phyloP scores from a whole-genome alignment of 2,888 invertebrate species.

The Julus scanicus region DNA sequence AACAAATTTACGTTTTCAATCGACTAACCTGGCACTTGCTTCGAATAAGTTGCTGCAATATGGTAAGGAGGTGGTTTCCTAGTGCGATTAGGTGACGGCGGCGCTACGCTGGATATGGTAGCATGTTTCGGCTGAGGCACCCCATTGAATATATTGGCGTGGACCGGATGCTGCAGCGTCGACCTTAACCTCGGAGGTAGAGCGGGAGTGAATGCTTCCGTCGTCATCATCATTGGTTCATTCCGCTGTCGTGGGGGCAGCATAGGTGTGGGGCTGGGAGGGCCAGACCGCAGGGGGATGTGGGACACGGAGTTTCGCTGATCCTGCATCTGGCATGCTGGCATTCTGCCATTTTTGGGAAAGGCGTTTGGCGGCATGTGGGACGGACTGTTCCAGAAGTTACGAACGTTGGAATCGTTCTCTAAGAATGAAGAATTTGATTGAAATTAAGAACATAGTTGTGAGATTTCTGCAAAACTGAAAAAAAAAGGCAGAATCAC shows the following conservation, averaged over 20 bases:
- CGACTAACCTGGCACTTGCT: conserved; percentile 69
- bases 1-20: no score
- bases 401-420: not conserved
- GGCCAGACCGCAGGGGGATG: not conserved
- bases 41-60: conserved; percentile 84
- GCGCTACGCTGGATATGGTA: not conserved
- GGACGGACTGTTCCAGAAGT: conserved; percentile 5
- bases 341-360: not conserved
- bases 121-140: not conserved
- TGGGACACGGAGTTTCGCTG: conserved; percentile 47
- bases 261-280: conserved; percentile 44
- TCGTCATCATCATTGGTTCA: not conserved
- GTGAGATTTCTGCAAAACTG: no score
- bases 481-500: no score
- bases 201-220: not conserved
- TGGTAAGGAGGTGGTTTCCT: conserved; percentile 81
- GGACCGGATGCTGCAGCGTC: conserved; percentile 1
- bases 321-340: not conserved
- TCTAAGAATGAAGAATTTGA: conserved; percentile 14
- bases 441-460: not conserved
- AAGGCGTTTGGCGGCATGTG: conserved; percentile 4
- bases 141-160: not conserved
- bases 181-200: not conserved
- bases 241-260: conserved; percentile 46
- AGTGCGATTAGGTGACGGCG: conserved; percentile 51